A percentile compares a stretch with the other conserved stretches of the same genome.
phyloP scores from a whole-genome alignment of 2,797 vertebrate genomes.

The Lagorchestes hirsutus region DNA sequence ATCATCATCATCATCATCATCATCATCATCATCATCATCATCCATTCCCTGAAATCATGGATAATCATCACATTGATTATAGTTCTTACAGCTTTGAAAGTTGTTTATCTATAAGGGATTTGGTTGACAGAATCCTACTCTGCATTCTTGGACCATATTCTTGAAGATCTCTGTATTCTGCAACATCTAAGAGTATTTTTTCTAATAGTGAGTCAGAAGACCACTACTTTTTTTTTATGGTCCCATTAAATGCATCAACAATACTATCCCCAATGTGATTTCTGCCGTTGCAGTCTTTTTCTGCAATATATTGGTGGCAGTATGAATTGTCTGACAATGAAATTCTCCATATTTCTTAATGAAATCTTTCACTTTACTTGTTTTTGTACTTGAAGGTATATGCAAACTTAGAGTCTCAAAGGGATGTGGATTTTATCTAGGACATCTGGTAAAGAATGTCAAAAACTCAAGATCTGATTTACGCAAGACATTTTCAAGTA shows the following conservation, averaged over 20 bases:
- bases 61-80: neutral
- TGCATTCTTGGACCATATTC: neutral
- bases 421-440: neutral
- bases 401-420: neutral
- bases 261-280: neutral
- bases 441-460: neutral
- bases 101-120: neutral
- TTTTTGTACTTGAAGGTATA: neutral
- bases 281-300: neutral
- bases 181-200: neutral
- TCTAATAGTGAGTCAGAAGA: neutral
- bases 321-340: neutral
- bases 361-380: neutral
- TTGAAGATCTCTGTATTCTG: neutral
- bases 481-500: neutral
- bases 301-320: neutral
- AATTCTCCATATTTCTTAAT: neutral
- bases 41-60: neutral
- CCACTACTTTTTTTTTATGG: neutral
- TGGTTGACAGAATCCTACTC: neutral
- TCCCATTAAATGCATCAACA: neutral
- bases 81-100: neutral
- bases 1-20: no score
- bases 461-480: neutral
- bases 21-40: neutral